Conservation (phyloP, 2,797 vertebrate genomes). For the Neopelma chrysocephalum region DNA sequence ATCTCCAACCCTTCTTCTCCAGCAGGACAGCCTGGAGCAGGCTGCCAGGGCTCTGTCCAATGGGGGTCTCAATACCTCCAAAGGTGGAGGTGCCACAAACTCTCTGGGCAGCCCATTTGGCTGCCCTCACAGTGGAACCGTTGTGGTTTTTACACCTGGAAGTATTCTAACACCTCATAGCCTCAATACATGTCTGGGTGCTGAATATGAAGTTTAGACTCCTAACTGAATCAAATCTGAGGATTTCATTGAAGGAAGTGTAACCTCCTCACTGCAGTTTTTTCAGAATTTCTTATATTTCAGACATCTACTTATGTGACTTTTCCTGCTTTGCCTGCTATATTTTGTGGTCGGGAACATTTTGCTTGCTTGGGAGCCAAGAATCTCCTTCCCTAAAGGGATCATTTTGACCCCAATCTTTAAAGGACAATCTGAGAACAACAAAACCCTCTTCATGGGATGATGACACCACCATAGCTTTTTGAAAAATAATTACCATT, state of each 20-base stretch:
- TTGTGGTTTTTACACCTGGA: background rate
- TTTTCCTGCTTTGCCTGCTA: background rate
- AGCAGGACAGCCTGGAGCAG: background rate
- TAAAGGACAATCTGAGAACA: background rate
- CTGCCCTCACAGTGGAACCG: background rate
- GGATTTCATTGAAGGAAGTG: background rate
- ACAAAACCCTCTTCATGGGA: background rate
- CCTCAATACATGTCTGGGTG: background rate
- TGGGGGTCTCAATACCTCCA: background rate
- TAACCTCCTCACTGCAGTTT: background rate
- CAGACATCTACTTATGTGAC: background rate
- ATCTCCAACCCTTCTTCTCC: background rate
- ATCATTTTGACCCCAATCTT: background rate
- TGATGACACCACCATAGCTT: background rate
- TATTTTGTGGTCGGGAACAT: background rate
- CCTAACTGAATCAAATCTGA: background rate
- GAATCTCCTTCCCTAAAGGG: background rate
- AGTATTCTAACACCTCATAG: background rate
- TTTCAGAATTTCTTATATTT: background rate
- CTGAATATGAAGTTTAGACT: background rate
- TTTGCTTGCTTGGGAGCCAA: background rate
- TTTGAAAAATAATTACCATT: background rate
- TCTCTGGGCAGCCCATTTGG: background rate
- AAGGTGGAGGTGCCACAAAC: background rate
- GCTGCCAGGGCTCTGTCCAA: too few species aligned